Evolutionary conservation across 1,140 invertebrate species (phyloP), one percentile per base, ranked within the genome.

Genomic region (Drosophila pseudoananassae): DNA sequence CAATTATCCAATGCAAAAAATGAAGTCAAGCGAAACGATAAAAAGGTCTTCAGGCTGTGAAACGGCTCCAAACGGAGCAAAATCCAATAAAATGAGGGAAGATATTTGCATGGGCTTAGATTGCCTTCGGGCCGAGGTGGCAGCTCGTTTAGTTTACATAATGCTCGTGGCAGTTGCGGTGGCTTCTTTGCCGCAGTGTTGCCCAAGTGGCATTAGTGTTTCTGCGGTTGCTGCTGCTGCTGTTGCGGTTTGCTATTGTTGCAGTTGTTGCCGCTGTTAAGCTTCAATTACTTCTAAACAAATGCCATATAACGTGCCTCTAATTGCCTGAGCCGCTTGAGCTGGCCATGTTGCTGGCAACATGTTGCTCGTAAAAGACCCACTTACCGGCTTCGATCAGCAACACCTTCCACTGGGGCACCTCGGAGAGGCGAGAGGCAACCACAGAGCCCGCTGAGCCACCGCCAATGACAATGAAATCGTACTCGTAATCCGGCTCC

Each of bases 391-490:
- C 97, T 94, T 98, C 97, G 31, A 98, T 90, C 12, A 98, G 92
- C 47, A 98, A 91, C 3, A 98, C 96, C 51, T 94, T 95, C 94
- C 95, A 96, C 76, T 96, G 93, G 0, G 94, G 94, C 29, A 96
- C 95, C 82, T 97, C 96, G 0, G 95, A 95, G 25, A 98, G 93
- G 40, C 97, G 94, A 3, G 96, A 95, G 5, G 97, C 96, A 9
- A 97, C 95, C 23, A 96, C 96, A 14, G 95, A 94, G 7, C 97
- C 97, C 0, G 96, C 96, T 10, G 97, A 97, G 0, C 98, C 98
- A 4, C 96, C 97, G 1, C 98, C 98, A 55, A 98, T 95, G 20
- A 97, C 94, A 69, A 97, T 95, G 92, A 97, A 97, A 92, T 97
- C 96, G 92, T 97, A 97, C 76, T 95, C 94, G 2, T 93, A 93